Conservation (phyloP, 2,113 vertebrate genomes). For the Phodopus roborovskii region DNA sequence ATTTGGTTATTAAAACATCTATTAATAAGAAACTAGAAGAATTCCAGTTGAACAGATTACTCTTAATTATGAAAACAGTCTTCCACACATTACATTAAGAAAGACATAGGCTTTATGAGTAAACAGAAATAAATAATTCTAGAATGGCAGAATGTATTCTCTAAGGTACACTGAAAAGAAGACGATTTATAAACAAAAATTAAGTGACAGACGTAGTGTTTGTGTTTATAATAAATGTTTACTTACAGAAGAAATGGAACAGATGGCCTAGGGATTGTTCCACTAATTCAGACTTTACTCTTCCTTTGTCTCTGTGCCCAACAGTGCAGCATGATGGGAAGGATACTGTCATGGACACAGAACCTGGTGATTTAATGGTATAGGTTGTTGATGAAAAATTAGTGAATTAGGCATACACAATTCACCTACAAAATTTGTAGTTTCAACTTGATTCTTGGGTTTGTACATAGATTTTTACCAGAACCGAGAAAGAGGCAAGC, state of each 20-base stretch:
- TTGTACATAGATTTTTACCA: not conserved
- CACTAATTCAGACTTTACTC: not conserved
- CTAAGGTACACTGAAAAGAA: not conserved
- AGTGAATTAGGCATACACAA: not conserved
- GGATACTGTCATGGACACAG: not conserved
- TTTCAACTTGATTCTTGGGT: not conserved
- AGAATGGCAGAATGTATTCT: not conserved
- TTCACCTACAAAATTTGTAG: not conserved
- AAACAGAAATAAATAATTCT: not conserved
- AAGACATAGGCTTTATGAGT: not conserved
- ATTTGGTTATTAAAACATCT: conserved; percentile 4
- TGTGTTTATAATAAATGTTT: not conserved
- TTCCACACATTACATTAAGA: not conserved
- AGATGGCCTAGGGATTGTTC: not conserved
- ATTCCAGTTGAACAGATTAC: not conserved
- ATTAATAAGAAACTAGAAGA: conserved; percentile 29
- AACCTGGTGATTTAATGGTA: not conserved
- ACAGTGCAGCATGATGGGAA: not conserved
- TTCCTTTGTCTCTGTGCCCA: not conserved
- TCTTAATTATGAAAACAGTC: not conserved
- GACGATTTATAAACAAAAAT: not conserved
- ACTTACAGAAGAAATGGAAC: not conserved
- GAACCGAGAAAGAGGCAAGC: not conserved
- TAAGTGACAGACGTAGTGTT: not conserved
- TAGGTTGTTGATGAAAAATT: not conserved